Conservation (phyloP, 1,140 invertebrate species). For the Macrobrachium rosenbergii region DNA sequence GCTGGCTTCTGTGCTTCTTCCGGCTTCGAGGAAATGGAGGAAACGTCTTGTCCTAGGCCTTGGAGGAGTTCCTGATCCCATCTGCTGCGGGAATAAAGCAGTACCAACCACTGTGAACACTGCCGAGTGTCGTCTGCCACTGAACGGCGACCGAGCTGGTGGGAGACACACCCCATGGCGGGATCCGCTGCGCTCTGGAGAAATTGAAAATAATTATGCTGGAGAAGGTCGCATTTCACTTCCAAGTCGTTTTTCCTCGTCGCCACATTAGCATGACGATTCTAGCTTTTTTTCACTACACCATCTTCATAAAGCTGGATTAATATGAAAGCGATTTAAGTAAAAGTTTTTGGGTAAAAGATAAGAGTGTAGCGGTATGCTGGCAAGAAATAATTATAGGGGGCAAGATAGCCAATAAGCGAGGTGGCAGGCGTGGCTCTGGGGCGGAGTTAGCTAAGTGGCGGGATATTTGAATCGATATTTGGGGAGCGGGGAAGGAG, state of each 20-base stretch:
- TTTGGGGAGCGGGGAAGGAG: slow-evolving; percentile 19
- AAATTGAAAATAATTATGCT: slow-evolving; percentile 11
- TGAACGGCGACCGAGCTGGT: slow-evolving; percentile 58
- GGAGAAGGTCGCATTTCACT: too few species aligned
- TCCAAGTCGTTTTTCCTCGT: too few species aligned
- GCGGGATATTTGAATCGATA: slow-evolving; percentile 61
- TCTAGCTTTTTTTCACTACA: too few species aligned
- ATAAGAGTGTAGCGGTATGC: too few species aligned
- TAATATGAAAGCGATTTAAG: too few species aligned
- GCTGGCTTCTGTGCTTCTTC: slow-evolving; percentile 43
- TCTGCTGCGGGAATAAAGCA: slow-evolving; percentile 36
- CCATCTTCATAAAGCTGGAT: too few species aligned
- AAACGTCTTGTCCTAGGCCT: slow-evolving; percentile 51
- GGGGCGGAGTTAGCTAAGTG: slow-evolving; percentile 42
- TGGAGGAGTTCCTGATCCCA: slow-evolving; percentile 40
- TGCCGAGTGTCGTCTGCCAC: slow-evolving; percentile 63
- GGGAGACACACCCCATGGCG: slow-evolving; percentile 61
- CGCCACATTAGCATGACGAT: too few species aligned
- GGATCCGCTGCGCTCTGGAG: slow-evolving; percentile 40
- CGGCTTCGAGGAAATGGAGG: slow-evolving; percentile 36
- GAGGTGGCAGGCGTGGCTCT: slow-evolving; percentile 52
- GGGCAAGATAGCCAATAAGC: slow-evolving; percentile 49
- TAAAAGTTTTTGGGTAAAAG: too few species aligned
- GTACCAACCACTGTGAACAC: slow-evolving; percentile 33
- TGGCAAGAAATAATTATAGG: slow-evolving; percentile 56